These are phyloP conservation scores for Steinernema feltiae DNA, from an alignment of 1,140 invertebrate genomes.

Conservation along the genomic window DNA sequence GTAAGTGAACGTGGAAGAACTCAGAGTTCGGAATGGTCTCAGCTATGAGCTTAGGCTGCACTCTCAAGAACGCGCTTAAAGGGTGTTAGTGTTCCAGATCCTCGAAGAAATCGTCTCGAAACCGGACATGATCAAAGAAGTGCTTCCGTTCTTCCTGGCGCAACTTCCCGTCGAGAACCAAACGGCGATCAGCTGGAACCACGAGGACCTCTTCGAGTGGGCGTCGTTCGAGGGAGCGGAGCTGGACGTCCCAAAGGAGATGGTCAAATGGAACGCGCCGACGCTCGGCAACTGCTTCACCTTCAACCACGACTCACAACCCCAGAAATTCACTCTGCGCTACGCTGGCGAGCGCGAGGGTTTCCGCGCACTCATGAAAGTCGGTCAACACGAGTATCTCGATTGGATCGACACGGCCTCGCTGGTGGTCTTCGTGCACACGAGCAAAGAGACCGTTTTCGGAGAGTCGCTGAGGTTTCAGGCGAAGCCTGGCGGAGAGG, in stretches of 20 bases:
- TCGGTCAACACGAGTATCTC: conserved; percentile 30
- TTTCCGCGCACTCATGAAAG: conserved; percentile 23
- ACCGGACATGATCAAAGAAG: conserved; percentile 30
- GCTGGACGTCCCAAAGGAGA: conserved; percentile 17
- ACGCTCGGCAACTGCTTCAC: conserved; percentile 39
- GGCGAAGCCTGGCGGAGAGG: neutral
- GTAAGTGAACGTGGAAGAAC: too few relatives aligned
- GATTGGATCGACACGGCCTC: conserved; percentile 35
- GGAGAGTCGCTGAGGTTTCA: conserved; percentile 4
- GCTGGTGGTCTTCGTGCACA: conserved; percentile 2
- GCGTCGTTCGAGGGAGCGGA: conserved; percentile 28
- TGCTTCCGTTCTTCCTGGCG: conserved; percentile 42
- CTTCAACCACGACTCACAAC: conserved; percentile 25
- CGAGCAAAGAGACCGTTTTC: neutral
- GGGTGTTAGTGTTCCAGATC: neutral
- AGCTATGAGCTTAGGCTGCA: too few relatives aligned
- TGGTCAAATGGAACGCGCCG: conserved; percentile 27
- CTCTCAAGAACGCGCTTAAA: too few relatives aligned
- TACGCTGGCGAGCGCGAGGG: conserved; percentile 17
- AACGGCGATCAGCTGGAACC: conserved; percentile 69
- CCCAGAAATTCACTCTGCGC: neutral
- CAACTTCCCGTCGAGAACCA: conserved; percentile 69
- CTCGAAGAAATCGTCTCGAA: conserved; percentile 36
- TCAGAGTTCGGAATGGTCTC: too few relatives aligned
- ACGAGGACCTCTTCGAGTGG: conserved; percentile 28